Evolutionary conservation across 2,888 invertebrate species (phyloP), one percentile per base, ranked within the genome.

Genomic region (Sabatieria punctata): DNA sequence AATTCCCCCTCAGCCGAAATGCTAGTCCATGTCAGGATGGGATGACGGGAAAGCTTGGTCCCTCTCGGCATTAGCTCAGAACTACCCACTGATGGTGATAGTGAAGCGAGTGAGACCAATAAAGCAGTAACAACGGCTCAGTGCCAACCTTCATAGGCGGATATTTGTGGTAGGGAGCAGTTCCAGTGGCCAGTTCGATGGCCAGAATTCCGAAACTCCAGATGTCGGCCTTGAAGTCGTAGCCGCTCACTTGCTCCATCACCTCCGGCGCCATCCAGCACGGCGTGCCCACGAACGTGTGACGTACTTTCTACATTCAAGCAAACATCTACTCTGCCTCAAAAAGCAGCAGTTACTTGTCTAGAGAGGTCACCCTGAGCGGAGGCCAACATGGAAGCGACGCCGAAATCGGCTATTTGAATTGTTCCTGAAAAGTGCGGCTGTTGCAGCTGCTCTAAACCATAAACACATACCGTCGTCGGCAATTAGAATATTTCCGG

Each of bases 251-350:
- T 15, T 30, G 30, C 70, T 86, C 85, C 89, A 93, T 91, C 54
- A 93, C 91, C 73, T 95, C 93, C 1, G 91, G 91, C 2, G 93
- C 91, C 91, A 93, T 93, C 93, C 93, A 97, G 65, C 93, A 95
- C 0, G 93, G 93, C 1, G 95, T 95, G 13, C 97, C 97, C 1
- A 97, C 95, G 70, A 97, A 97, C 0, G 93, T 93, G 67, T 95
- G 91, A 36, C 95, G 74, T 22, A 89, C 85, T 72, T 86, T 23
- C 30, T 15, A 30, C 8, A 30, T 11, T 11, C 8, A 30, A 11
- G 30, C 8, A 15, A 11, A 15, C 8, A 8, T 8, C 30, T 8
- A 30, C 30, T 30, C 8, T 30, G 30, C 8, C 15, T 15, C 8
- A 30, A 8, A 30, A 11, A 30, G 30, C 8, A 15, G 8, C 15